Evolutionary conservation across 2,888 invertebrate species (phyloP).

Genomic region (Panzeria rudis): DNA sequence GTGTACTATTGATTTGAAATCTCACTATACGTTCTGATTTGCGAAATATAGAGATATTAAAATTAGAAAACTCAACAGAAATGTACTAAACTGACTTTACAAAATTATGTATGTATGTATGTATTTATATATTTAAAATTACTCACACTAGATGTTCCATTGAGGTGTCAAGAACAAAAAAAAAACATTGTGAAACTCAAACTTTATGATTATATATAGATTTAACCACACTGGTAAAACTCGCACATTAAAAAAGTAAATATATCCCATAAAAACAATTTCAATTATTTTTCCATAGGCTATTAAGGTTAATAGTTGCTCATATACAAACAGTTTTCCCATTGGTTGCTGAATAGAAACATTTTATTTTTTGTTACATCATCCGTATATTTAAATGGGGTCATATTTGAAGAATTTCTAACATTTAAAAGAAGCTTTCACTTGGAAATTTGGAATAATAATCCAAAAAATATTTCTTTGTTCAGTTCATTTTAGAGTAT

Average conservation of each 20-base stretch:
- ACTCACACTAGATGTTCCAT: too few species aligned
- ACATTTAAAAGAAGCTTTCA: slow-evolving; percentile 10
- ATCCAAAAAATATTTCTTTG: slow-evolving; percentile 12
- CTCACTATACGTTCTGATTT: too few species aligned
- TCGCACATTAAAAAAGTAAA: slow-evolving; percentile 17
- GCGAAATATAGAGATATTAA: too few species aligned
- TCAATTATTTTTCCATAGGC: slow-evolving; percentile 22
- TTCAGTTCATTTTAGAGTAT: slow-evolving; percentile 4
- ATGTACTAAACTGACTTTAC: too few species aligned
- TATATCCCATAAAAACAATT: neutral
- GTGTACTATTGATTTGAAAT: too few species aligned
- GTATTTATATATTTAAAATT: too few species aligned
- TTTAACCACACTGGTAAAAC: neutral
- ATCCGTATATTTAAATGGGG: neutral
- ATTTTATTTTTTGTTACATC: neutral
- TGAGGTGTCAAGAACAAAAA: neutral
- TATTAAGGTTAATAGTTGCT: neutral
- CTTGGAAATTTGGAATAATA: neutral
- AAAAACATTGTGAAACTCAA: neutral
- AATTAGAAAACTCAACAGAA: too few species aligned
- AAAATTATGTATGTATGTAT: too few species aligned
- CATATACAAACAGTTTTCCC: neutral
- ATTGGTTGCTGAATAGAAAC: neutral
- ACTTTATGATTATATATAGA: slow-evolving; percentile 26
- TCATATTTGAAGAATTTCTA: neutral